These are phyloP conservation scores for Scaptomyza hsui DNA, from an alignment of 1,140 invertebrate species.

Conservation along the genomic window DNA sequence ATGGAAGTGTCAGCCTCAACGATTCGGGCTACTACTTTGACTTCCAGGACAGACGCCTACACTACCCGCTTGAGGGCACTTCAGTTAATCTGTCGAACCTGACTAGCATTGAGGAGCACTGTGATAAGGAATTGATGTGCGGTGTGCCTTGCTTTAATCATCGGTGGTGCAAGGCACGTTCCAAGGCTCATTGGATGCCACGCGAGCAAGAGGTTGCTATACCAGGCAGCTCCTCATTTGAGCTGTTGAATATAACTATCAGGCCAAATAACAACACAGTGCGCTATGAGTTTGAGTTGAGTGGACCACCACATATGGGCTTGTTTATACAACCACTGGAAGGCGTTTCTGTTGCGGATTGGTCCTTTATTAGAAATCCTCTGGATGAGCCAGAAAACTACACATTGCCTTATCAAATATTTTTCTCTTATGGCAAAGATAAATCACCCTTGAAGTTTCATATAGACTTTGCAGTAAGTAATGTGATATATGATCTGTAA, in stretches of 20 bases:
- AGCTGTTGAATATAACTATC: slow-evolving; percentile 31
- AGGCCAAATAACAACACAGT: slow-evolving; percentile 12
- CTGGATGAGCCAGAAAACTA: slow-evolving; percentile 85
- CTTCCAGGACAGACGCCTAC: slow-evolving; percentile 89
- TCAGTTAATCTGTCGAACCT: slow-evolving; percentile 84
- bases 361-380: slow-evolving; percentile 87
- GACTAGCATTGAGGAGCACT: slow-evolving; percentile 86
- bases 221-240: slow-evolving; percentile 29
- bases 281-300: slow-evolving; percentile 65
- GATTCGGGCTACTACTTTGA: slow-evolving; percentile 90
- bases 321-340: slow-evolving; percentile 87
- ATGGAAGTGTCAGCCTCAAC: slow-evolving; percentile 85
- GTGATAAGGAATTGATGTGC: slow-evolving; percentile 88
- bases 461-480: slow-evolving; percentile 86
- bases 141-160: slow-evolving; percentile 90
- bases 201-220: slow-evolving; percentile 49
- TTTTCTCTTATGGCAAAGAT: slow-evolving; percentile 87
- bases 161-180: slow-evolving; percentile 60
- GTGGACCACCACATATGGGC: slow-evolving; percentile 89
- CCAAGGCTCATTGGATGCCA: slow-evolving; percentile 52
- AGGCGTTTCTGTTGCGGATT: slow-evolving; percentile 85
- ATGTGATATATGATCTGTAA: not conserved
- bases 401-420: slow-evolving; percentile 88
- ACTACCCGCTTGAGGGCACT: slow-evolving; percentile 85
- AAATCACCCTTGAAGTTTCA: slow-evolving; percentile 86